Base-by-base conservation (phyloP, 2,797 vertebrate genomes). In the Anas acuta region DNA sequence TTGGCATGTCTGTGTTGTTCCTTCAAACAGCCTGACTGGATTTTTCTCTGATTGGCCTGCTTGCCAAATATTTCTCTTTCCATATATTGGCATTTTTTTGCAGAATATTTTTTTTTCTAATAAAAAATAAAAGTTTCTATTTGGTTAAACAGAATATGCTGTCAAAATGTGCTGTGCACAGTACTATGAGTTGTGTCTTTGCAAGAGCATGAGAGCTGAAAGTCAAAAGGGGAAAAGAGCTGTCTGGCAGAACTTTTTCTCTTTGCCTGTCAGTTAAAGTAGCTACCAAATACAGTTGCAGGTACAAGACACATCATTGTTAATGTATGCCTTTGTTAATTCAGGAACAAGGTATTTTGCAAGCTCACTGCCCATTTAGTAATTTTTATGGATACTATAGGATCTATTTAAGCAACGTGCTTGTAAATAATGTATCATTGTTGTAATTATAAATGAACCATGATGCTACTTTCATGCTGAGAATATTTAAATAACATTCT, bases 211-310 rank as follows among this genome's bases (percentile, higher is more conserved):
- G n/a, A 45, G 7, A 70, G 66, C 53, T 93, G 83, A 77, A 97
- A 95, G 62, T 71, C 76, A 75, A 73, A 90, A 89, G 25, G 61
- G 20, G 54, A 74, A 66, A 64, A 74, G 28, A 65, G 49, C 11
- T 41, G 51, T 61, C 19, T 45, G 58, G 54, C 80, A 80, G 71
- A 87, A 79, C 62, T 43, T 33, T 33, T 91, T 72, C 60, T 78
- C 64, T 67, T 95, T 90, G 62, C 43, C 62, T 90, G 79, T 88
- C 90, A 51, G 33, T 65, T 96, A 84, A 93, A 95, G 88, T 93
- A 92, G 39, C 78, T 81, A 19, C 93, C 95, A 92, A 96, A 93
- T 91, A 78, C 23, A 61, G 62, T 88, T 86, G 83, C 89, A 91
- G 80, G 84, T 94, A 89, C 61, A 93, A 82, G 69, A 74, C 21